Base-by-base conservation (phyloP, 2,888 invertebrate genomes). In the Heliconius ethilla region DNA sequence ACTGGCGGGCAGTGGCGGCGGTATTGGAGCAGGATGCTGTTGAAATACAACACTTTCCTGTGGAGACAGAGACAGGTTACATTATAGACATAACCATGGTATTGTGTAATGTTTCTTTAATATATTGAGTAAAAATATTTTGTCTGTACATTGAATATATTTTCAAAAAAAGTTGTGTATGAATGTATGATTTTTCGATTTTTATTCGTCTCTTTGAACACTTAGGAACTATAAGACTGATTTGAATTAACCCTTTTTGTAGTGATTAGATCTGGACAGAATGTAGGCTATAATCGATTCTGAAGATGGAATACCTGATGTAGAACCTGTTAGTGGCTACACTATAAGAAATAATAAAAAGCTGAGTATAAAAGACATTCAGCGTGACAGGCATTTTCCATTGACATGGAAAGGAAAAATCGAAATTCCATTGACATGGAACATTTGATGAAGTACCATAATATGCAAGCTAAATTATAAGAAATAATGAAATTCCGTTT, bases 21-120 rank as follows among this genome's bases (percentile, higher is more conserved):
- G 95, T 75, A 94, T 91, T 18, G 94, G 94, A 25, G 95, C 92
- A 75, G 94, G 90, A 72, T 95, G 93, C 85, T 95, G 89, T 33
- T 78, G 51, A 15, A 65, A 22, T 29, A 78, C 69, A 1, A 80
- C 70, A 11, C 73, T 76, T 70, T 74, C 77, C 77, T 77, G 40
- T 40, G 29, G 37, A 74, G 13, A 22, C 22, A 33, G 3, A 45
- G n/a, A 59, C 10, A n/a, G 10, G n/a, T 59, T n/a, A 59, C 22
- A n/a, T 59, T 59, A 22, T 22, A 55, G 22, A 55, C 7, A 11
- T 3, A 11, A 59, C n/a, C 59, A 59, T n/a, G n/a, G 3, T 9
- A n/a, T 59, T 10, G n/a, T 59, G 11, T 59, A 11, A 59, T 59
- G 2, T 59, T 59, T 59, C 59, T 59, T n/a, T n/a, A 59, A n/a